A percentile compares a stretch with the other conserved stretches of the same genome.
Evolutionary conservation across 2,113 vertebrate genomes (phyloP).

Genomic region (Eretmochelys imbricata): DNA sequence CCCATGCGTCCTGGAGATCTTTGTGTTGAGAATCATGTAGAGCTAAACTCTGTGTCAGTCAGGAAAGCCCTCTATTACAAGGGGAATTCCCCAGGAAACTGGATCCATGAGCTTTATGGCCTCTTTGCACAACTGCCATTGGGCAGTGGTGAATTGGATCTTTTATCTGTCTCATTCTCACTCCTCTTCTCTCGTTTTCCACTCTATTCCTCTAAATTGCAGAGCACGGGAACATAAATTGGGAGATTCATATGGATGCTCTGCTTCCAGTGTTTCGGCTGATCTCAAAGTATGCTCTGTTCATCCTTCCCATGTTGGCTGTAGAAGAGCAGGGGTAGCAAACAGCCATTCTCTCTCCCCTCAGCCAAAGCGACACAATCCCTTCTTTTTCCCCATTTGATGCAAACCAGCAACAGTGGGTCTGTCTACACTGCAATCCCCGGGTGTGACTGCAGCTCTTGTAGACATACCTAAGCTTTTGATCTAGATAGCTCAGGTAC

Average conservation of each 20-base stretch:
- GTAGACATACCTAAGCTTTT: too few relatives aligned
- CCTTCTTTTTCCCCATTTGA: not conserved
- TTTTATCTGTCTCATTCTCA: not conserved
- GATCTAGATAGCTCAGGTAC: too few relatives aligned
- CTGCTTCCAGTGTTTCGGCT: not conserved
- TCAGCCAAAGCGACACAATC: not conserved
- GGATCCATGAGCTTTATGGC: not conserved
- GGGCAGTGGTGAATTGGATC: not conserved
- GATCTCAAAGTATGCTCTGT: not conserved
- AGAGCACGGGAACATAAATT: not conserved
- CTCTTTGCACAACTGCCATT: not conserved
- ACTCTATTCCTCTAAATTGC: conserved; percentile 12
- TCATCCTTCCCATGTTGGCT: not conserved
- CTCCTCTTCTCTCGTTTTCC: not conserved
- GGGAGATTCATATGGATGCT: not conserved
- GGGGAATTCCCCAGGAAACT: not conserved
- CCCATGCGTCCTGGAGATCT: rapidly evolving
- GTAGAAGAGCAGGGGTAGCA: not conserved
- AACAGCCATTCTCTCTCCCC: not conserved
- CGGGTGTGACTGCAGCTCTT: too few relatives aligned
- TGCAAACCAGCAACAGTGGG: not conserved
- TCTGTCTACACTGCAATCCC: not conserved
- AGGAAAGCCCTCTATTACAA: not conserved
- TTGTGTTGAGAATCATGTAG: not conserved
- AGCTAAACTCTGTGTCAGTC: not conserved